Percentiles rank a stretch among this genome's conserved stretches.
phyloP scores from a whole-genome alignment of 2,888 invertebrate species.

The Callyntrura sp. region DNA sequence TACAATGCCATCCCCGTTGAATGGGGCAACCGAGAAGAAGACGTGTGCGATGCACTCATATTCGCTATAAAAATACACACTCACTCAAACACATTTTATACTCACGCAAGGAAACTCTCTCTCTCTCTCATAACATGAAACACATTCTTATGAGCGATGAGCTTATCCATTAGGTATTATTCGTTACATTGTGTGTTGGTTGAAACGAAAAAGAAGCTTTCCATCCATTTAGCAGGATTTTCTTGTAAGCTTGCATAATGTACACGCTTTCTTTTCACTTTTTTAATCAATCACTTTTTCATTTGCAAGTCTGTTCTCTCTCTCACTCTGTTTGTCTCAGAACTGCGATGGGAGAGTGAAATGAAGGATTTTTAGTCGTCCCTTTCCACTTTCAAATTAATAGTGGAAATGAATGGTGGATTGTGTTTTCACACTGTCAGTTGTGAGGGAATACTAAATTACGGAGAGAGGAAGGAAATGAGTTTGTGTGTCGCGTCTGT shows the following conservation, averaged over 20 bases:
- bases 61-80: slow-evolving; percentile 7
- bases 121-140: neutral
- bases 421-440: slow-evolving; percentile 37
- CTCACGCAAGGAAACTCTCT: neutral
- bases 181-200: slow-evolving; percentile 42
- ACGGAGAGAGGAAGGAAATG: neutral
- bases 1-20: neutral
- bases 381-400: slow-evolving; percentile 44
- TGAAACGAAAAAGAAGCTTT: slow-evolving; percentile 68
- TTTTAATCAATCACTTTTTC: slow-evolving; percentile 79
- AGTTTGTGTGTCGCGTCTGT: neutral
- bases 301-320: slow-evolving; percentile 55
- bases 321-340: slow-evolving; percentile 12
- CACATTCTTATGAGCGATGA: slow-evolving; percentile 19
- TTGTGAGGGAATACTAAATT: slow-evolving; percentile 10
- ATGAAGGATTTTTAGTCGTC: slow-evolving; percentile 61
- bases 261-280: slow-evolving; percentile 71
- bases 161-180: slow-evolving; percentile 57
- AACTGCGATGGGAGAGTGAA: slow-evolving; percentile 51
- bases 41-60: neutral
- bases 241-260: slow-evolving; percentile 72
- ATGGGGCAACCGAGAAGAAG: slow-evolving; percentile 23
- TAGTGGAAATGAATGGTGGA: neutral
- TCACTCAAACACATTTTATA: neutral
- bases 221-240: slow-evolving; percentile 76